Conservation (phyloP, 2,797 vertebrate genomes). For the Sylvia borin region DNA sequence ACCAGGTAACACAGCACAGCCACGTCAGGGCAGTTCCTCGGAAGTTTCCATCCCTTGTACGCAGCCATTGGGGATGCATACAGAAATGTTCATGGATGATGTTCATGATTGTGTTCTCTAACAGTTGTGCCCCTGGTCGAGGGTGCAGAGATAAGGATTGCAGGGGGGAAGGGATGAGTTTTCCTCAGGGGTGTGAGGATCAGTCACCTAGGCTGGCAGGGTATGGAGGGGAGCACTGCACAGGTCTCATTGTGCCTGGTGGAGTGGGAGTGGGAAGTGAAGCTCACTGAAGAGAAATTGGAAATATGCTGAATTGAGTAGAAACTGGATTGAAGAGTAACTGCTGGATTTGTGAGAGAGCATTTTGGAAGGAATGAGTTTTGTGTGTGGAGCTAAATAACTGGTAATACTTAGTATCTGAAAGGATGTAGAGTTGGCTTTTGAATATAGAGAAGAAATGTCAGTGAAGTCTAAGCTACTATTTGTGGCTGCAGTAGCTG, state of each 20-base stretch:
- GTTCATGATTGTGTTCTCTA: background rate
- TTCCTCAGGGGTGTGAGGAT: background rate
- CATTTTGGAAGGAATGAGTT: background rate
- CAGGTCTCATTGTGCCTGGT: fast-evolving
- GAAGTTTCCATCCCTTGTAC: background rate
- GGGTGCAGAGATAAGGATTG: background rate
- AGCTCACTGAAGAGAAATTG: background rate
- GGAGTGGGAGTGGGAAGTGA: background rate
- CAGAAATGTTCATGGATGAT: background rate
- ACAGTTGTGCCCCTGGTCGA: background rate
- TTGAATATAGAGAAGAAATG: background rate
- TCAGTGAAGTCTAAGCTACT: background rate
- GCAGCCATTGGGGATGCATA: fast-evolving
- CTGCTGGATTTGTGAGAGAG: background rate
- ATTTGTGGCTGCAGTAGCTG: background rate
- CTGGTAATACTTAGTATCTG: background rate
- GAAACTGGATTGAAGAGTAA: background rate
- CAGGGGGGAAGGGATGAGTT: background rate
- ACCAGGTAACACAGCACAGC: background rate
- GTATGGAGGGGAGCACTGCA: fast-evolving
- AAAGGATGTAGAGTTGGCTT: background rate
- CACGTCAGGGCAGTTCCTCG: background rate
- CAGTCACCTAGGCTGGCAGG: background rate
- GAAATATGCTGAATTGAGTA: background rate
- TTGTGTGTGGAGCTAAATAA: background rate